Evolutionary conservation across 2,888 invertebrate genomes (phyloP).

Genomic region (Hololepta plana): DNA sequence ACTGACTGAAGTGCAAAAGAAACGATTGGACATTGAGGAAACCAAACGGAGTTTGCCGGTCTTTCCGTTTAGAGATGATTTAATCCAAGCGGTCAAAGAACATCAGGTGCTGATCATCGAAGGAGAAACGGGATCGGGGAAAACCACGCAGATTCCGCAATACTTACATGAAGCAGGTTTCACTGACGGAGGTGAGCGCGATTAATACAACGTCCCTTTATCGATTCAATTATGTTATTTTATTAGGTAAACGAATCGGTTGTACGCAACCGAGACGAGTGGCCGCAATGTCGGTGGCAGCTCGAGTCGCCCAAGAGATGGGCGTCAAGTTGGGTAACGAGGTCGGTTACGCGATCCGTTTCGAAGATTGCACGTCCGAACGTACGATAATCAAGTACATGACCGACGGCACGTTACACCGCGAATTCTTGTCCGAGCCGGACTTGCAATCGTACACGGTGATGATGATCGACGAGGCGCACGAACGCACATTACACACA

Average conservation of each 20-base stretch:
- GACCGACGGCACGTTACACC: slow-evolving; percentile 96
- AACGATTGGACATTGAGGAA: slow-evolving; percentile 72
- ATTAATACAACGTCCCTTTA: slow-evolving; percentile 2
- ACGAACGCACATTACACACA: slow-evolving; percentile 94
- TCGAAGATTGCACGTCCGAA: slow-evolving; percentile 98
- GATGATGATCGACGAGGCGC: slow-evolving; percentile 99
- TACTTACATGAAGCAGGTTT: slow-evolving; percentile 91
- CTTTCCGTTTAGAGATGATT: slow-evolving; percentile 74
- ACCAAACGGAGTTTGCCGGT: slow-evolving; percentile 86
- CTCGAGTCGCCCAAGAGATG: slow-evolving; percentile 97
- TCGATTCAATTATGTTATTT: slow-evolving; percentile 2
- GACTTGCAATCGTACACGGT: slow-evolving; percentile 92
- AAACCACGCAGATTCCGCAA: slow-evolving; percentile 98
- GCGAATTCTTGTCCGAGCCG: slow-evolving; percentile 95
- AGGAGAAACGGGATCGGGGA: slow-evolving; percentile 97
- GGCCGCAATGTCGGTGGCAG: slow-evolving; percentile 99
- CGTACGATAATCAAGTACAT: slow-evolving; percentile 96
- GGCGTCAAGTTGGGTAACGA: slow-evolving; percentile 87
- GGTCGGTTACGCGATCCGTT: slow-evolving; percentile 82
- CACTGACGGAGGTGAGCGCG: slow-evolving; percentile 40
- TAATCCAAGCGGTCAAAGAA: slow-evolving; percentile 79
- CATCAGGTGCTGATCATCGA: slow-evolving; percentile 86
- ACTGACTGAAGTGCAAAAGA: slow-evolving; percentile 48
- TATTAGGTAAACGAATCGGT: slow-evolving; percentile 71
- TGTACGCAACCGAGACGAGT: slow-evolving; percentile 96